These are phyloP conservation scores for Phylloscopus trochiloides DNA, from an alignment of 2,113 vertebrate species.

Conservation along the genomic window DNA sequence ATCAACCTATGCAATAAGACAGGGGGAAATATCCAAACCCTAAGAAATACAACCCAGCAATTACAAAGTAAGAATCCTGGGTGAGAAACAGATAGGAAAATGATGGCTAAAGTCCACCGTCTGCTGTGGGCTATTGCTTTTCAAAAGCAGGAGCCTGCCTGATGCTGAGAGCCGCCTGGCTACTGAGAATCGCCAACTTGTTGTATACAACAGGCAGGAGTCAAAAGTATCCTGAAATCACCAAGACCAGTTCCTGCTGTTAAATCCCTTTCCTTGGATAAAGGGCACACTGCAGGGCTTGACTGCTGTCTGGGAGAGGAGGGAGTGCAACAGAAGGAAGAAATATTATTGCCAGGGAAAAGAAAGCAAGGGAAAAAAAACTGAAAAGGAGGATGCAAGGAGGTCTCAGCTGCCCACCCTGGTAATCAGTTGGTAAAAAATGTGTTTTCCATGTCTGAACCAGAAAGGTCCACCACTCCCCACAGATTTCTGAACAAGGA, in stretches of 20 bases:
- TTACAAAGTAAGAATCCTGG: constrained; percentile 50
- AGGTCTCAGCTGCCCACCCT: not conserved
- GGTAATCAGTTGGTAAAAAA: not conserved
- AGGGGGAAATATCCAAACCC: not conserved
- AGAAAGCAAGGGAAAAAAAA: not conserved
- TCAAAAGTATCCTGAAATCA: not conserved
- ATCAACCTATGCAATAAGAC: not conserved
- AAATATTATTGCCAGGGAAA: not conserved
- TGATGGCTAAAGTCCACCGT: not conserved
- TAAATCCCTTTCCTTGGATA: not conserved
- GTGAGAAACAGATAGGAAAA: constrained; percentile 58
- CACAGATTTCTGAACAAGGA: constrained; percentile 19
- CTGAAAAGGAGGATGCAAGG: not conserved
- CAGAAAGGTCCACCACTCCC: constrained; percentile 21
- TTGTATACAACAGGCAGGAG: not conserved
- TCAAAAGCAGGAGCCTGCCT: not conserved
- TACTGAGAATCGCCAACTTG: not conserved
- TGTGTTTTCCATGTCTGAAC: not conserved
- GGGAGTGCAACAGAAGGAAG: not conserved
- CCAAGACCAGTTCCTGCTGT: not conserved
- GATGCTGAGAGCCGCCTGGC: not conserved
- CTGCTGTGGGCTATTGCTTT: constrained; percentile 43
- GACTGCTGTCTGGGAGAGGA: not conserved
- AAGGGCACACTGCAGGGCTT: not conserved
- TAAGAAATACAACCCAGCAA: constrained; percentile 38